Evolutionary conservation across 37 sponge, comb jelly and placozoan genomes (phyloP).

Genomic region (Spongilla lacustris): DNA sequence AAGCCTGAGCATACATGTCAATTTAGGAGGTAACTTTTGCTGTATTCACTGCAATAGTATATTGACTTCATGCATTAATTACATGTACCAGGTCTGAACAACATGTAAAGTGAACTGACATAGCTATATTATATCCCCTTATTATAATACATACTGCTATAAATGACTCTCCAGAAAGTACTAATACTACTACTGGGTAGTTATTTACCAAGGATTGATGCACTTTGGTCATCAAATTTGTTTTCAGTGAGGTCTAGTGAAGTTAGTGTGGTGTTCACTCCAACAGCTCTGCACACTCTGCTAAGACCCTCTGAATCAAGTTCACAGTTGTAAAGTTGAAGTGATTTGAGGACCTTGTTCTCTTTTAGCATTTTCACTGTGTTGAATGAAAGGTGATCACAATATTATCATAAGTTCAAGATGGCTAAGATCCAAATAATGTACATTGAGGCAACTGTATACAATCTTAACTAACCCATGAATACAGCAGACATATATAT

Average conservation of each 20-base stretch:
- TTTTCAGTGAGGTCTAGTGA: conserved; percentile 1
- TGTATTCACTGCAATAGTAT: conserved; percentile 1
- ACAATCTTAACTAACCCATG: conserved; percentile 1
- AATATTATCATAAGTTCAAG: not conserved
- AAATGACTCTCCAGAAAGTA: conserved; percentile 1
- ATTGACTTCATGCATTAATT: not conserved
- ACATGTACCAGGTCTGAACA: not conserved
- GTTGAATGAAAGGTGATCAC: not conserved
- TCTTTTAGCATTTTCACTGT: conserved; percentile 1
- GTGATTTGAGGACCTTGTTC: not conserved
- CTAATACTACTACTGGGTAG: not conserved
- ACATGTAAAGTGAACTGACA: conserved; percentile 1
- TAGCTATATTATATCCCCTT: conserved; percentile 1
- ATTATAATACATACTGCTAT: conserved; percentile 1
- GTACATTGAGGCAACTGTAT: conserved; percentile 1
- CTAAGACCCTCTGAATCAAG: conserved; percentile 1
- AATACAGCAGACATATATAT: not conserved
- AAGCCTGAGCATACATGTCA: not conserved
- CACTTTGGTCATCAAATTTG: not conserved
- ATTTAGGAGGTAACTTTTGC: not conserved
- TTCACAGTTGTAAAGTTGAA: conserved; percentile 1
- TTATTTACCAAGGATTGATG: not conserved
- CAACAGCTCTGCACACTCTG: not conserved
- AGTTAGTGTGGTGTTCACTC: not conserved
- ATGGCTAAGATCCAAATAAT: not conserved